A percentile compares a stretch with the other conserved stretches of the same genome.
Evolutionary conservation across 53 echinoderm and acorn worm species (phyloP).

Genomic region (Actinopyga echinites): DNA sequence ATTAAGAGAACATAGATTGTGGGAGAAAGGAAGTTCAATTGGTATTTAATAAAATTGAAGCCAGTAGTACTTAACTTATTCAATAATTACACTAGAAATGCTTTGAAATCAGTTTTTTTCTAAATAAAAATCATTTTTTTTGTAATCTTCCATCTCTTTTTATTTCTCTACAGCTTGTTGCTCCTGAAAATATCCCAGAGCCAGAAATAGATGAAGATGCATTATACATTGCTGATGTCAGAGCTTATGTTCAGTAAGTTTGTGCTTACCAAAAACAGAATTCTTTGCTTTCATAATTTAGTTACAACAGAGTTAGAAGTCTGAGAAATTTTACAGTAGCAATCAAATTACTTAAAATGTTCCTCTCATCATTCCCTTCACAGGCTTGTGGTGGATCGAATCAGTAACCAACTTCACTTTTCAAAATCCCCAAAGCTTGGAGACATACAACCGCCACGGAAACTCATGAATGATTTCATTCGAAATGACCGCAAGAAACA

Average conservation of each 20-base stretch:
- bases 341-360: neutral
- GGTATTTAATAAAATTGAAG: too few species aligned
- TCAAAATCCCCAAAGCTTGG: slow-evolving; percentile 92
- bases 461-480: slow-evolving; percentile 69
- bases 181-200: slow-evolving; percentile 76
- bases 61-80: too few species aligned
- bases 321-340: neutral
- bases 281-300: too few species aligned
- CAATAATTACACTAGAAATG: too few species aligned
- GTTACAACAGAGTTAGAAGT: too few species aligned
- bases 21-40: too few species aligned
- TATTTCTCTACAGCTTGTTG: slow-evolving; percentile 66
- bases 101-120: too few species aligned
- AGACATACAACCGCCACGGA: slow-evolving; percentile 76
- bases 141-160: neutral
- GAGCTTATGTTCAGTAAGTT: slow-evolving; percentile 94
- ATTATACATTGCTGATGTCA: slow-evolving; percentile 82
- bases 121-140: too few species aligned
- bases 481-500: slow-evolving; percentile 78
- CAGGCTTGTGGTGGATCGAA: slow-evolving; percentile 83
- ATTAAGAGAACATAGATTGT: too few species aligned
- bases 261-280: too few species aligned
- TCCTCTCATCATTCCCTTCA: neutral
- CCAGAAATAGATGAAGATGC: slow-evolving; percentile 82
- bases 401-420: slow-evolving; percentile 80